A percentile compares a stretch with the other conserved stretches of the same genome.
Conservation (phyloP, 64 coral and sea anemone species). For the Exaiptasia diaphana region DNA sequence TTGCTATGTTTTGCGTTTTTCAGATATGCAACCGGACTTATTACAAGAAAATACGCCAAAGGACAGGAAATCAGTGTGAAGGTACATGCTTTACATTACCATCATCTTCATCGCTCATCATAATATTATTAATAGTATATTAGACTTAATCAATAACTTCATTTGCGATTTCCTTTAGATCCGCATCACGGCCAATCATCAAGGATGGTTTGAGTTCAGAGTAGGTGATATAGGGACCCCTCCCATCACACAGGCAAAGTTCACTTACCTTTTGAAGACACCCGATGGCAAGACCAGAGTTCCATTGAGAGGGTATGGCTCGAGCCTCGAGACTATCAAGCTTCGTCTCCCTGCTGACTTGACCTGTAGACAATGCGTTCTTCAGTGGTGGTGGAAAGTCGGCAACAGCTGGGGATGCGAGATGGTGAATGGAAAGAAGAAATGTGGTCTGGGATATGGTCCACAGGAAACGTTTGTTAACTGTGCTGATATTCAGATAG, state of each 20-base stretch:
- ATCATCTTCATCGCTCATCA: too few relatives aligned
- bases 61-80: too few relatives aligned
- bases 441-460: constrained; percentile 5
- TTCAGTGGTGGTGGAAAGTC: constrained; percentile 51
- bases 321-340: neutral
- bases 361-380: constrained; percentile 39
- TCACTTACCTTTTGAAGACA: constrained; percentile 33
- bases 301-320: neutral
- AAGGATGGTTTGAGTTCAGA: constrained; percentile 51
- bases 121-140: too few relatives aligned
- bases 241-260: constrained; percentile 47
- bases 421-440: neutral
- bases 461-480: constrained; percentile 57
- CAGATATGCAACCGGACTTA: too few relatives aligned
- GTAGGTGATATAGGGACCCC: constrained; percentile 11
- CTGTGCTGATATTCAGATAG: constrained; percentile 22
- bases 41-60: too few relatives aligned
- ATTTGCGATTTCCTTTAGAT: constrained; percentile 1
- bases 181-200: constrained; percentile 34
- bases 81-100: too few relatives aligned
- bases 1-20: too few relatives aligned
- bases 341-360: constrained; percentile 19
- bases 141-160: too few relatives aligned
- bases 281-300: constrained; percentile 15
- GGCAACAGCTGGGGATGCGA: constrained; percentile 50